phyloP scores from a whole-genome alignment of 1,140 invertebrate species.

The Diabrotica virgifera region DNA sequence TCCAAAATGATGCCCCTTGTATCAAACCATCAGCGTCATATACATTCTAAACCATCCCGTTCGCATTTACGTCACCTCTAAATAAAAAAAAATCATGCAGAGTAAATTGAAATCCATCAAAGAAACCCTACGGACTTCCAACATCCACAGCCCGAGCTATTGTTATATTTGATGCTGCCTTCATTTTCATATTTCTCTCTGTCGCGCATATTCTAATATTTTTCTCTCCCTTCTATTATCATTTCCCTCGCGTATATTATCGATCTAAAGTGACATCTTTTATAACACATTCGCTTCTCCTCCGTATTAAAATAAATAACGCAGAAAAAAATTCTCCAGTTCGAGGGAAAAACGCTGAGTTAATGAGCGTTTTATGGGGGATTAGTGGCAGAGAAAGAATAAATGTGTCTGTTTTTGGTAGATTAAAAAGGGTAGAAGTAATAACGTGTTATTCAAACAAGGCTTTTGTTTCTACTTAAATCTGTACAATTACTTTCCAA shows the following conservation, averaged over 20 bases:
- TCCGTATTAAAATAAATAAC: constrained; percentile 24
- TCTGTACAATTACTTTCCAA: no score
- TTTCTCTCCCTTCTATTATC: constrained; percentile 28
- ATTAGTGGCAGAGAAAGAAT: not conserved
- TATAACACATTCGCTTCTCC: constrained; percentile 23
- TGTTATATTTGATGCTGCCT: constrained; percentile 38
- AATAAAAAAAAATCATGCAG: constrained; percentile 25
- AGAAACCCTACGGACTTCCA: constrained; percentile 39
- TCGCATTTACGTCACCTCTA: not conserved
- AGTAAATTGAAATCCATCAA: constrained; percentile 46
- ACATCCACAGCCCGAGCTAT: constrained; percentile 39
- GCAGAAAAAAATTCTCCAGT: constrained; percentile 3
- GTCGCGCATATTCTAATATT: constrained; percentile 21
- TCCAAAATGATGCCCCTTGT: no score
- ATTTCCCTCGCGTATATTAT: constrained; percentile 43
- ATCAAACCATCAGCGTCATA: no score
- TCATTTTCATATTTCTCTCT: constrained; percentile 45
- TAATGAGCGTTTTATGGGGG: constrained; percentile 1
- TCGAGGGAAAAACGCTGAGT: constrained; percentile 1
- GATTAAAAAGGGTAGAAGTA: not conserved
- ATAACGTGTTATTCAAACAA: no score
- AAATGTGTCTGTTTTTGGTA: not conserved
- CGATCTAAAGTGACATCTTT: constrained; percentile 44
- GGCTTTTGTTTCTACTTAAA: no score
- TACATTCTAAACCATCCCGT: not conserved